phyloP scores from a whole-genome alignment of 2,797 vertebrate species.

The Crocodylus rhombifer region DNA sequence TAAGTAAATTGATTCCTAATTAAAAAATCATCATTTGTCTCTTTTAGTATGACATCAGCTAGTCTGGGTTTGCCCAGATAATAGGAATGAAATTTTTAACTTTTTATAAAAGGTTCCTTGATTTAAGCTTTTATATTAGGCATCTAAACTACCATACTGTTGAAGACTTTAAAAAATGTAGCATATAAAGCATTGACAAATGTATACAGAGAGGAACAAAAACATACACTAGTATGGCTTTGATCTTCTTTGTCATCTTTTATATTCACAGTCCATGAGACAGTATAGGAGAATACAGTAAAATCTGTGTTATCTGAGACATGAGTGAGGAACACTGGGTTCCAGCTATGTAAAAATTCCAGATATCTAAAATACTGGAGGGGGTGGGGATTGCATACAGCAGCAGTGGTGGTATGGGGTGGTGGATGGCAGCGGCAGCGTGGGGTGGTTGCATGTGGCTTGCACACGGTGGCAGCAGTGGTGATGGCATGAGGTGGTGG shows the following conservation, averaged over 20 bases:
- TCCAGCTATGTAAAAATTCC: no score
- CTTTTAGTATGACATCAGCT: constrained; percentile 23
- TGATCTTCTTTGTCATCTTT: not conserved
- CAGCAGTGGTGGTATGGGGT: no score
- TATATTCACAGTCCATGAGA: not conserved
- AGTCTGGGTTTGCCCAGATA: not conserved
- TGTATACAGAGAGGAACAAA: not conserved
- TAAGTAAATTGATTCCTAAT: constrained; percentile 27
- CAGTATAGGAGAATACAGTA: no score
- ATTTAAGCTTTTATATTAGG: not conserved
- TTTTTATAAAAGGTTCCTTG: not conserved
- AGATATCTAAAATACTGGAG: no score
- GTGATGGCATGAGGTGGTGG: no score
- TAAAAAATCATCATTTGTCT: constrained; percentile 1
- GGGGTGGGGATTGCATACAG: no score
- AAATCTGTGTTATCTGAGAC: no score
- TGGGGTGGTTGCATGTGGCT: no score
- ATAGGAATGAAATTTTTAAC: not conserved
- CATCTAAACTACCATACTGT: not conserved
- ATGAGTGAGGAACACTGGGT: no score
- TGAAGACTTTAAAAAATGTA: not conserved
- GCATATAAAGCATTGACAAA: constrained; percentile 4
- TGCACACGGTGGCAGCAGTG: no score
- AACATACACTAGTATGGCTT: not conserved
- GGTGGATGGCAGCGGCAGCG: no score